Base-by-base conservation (phyloP, 2,888 invertebrate species). In the Acrocyrtus sp. region DNA sequence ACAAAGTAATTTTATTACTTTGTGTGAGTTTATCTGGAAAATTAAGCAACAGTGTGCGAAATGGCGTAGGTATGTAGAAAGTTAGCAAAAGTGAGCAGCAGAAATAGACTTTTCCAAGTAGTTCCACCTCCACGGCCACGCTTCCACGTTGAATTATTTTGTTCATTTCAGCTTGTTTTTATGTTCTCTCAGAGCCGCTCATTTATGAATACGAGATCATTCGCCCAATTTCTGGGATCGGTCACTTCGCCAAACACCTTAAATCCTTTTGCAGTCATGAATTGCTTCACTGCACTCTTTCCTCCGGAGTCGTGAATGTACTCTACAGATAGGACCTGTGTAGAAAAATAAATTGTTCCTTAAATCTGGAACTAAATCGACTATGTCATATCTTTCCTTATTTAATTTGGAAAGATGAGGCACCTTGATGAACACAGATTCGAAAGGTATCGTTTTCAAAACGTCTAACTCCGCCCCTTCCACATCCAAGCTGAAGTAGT, bases 371-470 rank as follows among this genome's bases (percentile, higher is more conserved):
- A n/a, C n/a, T n/a, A n/a, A n/a, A n/a, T n/a, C n/a, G n/a, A n/a
- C n/a, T n/a, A n/a, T n/a, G n/a, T n/a, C n/a, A n/a, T n/a, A n/a
- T n/a, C n/a, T n/a, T n/a, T n/a, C n/a, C n/a, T n/a, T n/a, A n/a
- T 51, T 50, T 8, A 50, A 2, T 51, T 51, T 24, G 34, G 26
- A 22, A 21, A 22, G n/a, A 45, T 24, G n/a, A 10, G 10, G 10
- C 54, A 77, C 77, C 82, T 83, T 84, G 51, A 88, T 87, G 72
- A 86, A 83, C 10, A 88, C 82, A 56, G 83, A 83, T 50, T 87
- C 84, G 78, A 86, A 87, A 2, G 87, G 87, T 76, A 88, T 86
- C 0, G 87, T 87, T 79, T 84, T 83, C 22, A 88, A 82, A 5
- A 88, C 85, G 12, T 85, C 84, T 21, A 87, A 82, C 81, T 88